phyloP scores from a whole-genome alignment of 2,113 vertebrate species.

The Eira barbara region DNA sequence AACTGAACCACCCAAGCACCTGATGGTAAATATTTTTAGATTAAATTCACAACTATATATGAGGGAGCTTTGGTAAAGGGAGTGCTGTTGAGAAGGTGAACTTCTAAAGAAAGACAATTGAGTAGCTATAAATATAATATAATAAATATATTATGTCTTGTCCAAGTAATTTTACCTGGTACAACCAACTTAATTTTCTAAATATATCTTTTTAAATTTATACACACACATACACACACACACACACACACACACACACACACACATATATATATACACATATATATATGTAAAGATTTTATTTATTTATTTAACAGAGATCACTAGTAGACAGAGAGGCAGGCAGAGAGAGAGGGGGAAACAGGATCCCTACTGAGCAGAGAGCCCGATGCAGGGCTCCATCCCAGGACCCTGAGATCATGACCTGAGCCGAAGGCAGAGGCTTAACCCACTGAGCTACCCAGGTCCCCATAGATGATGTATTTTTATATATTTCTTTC shows the following conservation, averaged over 20 bases:
- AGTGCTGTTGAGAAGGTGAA: background rate
- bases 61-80: background rate
- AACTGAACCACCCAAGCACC: background rate
- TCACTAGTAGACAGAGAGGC: too few species aligned
- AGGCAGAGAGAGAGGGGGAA: too few species aligned
- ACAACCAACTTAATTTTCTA: background rate
- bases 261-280: too few species aligned
- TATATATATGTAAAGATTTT: too few species aligned
- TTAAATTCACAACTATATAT: background rate
- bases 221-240: too few species aligned
- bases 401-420: too few species aligned
- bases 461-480: too few species aligned
- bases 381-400: too few species aligned
- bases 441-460: too few species aligned
- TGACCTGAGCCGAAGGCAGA: too few species aligned
- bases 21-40: background rate
- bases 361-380: too few species aligned
- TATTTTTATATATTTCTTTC: background rate
- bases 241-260: fast-evolving
- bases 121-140: background rate
- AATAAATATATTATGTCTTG: background rate
- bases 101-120: background rate
- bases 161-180: background rate
- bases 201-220: background rate
- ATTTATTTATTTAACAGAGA: too few species aligned